Conservation (phyloP, 2,113 vertebrate species). For the Mellivora capensis region DNA sequence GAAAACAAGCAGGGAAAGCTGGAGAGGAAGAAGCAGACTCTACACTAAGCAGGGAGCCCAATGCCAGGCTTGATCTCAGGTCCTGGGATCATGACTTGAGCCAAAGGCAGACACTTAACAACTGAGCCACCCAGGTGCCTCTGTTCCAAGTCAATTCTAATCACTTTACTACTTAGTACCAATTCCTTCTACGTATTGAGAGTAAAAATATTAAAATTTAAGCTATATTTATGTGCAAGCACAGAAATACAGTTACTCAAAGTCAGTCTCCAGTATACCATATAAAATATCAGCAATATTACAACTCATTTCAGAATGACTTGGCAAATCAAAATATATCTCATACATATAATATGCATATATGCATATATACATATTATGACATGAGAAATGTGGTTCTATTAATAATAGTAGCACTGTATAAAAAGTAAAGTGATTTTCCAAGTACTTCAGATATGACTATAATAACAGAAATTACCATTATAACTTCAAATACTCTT, state of each 20-base stretch:
- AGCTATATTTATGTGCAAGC: not conserved
- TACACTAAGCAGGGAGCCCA: no score
- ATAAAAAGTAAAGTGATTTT: not conserved
- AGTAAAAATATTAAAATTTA: not conserved
- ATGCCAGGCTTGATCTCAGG: no score
- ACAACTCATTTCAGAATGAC: not conserved
- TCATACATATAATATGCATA: not conserved
- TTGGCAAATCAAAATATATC: not conserved
- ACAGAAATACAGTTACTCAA: not conserved
- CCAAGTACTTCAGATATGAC: not conserved
- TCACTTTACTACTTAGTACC: not conserved
- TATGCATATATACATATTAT: not conserved
- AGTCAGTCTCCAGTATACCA: not conserved
- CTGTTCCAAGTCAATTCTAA: not conserved
- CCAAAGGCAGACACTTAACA: no score
- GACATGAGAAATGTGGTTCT: not conserved
- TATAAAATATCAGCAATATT: not conserved
- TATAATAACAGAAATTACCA: not conserved
- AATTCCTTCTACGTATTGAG: not conserved
- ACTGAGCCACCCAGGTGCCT: no score
- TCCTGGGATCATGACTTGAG: no score
- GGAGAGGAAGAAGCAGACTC: no score
- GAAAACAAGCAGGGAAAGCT: no score
- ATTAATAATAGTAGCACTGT: not conserved
- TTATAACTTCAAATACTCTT: not conserved